A percentile compares a stretch with the other conserved stretches of the same genome.
Evolutionary conservation across 2,888 invertebrate genomes (phyloP).

Genomic region (Anthoptus insignis): DNA sequence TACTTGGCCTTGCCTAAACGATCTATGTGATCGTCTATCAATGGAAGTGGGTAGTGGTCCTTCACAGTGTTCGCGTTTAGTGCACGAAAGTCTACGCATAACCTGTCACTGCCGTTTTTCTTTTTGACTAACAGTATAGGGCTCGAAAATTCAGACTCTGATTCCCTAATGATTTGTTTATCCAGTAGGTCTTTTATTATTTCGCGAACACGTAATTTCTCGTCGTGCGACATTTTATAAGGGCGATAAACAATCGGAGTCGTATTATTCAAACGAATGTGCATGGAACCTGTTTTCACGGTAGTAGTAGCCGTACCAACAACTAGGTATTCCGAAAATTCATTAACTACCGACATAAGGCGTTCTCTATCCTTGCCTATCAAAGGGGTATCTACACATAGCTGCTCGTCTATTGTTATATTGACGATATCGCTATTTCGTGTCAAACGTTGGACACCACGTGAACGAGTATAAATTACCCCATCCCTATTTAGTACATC

Average conservation of each 20-base stretch:
- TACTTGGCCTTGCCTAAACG: not conserved
- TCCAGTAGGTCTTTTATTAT: slow-evolving; percentile 1
- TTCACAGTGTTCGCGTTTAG: not conserved
- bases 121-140: not conserved
- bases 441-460: too few relatives aligned
- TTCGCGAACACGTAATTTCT: not conserved
- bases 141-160: not conserved
- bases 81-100: not conserved
- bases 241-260: not conserved
- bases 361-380: too few relatives aligned
- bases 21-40: not conserved
- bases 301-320: not conserved
- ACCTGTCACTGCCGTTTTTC: not conserved
- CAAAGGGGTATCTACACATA: too few relatives aligned
- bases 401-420: too few relatives aligned
- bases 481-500: too few relatives aligned
- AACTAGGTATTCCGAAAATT: not conserved
- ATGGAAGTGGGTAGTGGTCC: not conserved
- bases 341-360: not conserved
- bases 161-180: not conserved
- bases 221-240: not conserved
- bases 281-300: not conserved
- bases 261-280: not conserved
- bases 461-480: too few relatives aligned
- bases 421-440: too few relatives aligned